These are phyloP conservation scores for Entelurus aequoreus DNA, from an alignment of 2,113 vertebrate species.

Conservation along the genomic window DNA sequence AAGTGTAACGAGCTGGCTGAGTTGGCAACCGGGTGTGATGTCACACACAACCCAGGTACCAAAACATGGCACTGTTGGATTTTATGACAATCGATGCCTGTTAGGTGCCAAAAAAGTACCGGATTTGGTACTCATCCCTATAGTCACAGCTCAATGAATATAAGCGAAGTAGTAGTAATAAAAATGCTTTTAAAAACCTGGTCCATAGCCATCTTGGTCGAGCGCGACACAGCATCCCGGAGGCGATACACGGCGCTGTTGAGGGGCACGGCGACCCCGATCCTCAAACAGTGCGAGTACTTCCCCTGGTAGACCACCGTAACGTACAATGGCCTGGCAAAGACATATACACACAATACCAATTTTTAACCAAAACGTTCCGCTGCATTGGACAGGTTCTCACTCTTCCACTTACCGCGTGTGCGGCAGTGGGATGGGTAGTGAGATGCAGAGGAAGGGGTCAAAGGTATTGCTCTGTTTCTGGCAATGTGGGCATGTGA, in stretches of 20 bases:
- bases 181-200: conserved; percentile 75
- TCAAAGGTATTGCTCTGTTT: conserved; percentile 99
- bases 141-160: no score
- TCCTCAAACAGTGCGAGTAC: conserved; percentile 95
- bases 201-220: conserved; percentile 94
- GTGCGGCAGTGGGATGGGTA: conserved; percentile 93
- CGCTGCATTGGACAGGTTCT: no score
- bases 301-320: conserved; percentile 96
- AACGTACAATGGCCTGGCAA: conserved; percentile 85
- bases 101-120: no score
- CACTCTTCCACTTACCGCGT: conserved; percentile 78
- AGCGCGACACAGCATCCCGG: conserved; percentile 86
- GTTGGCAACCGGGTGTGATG: no score
- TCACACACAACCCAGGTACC: no score
- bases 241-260: conserved; percentile 87
- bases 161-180: conserved; percentile 25
- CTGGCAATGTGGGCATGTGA: conserved; percentile 97
- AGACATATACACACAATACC: background rate
- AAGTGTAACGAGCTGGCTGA: no score
- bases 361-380: no score
- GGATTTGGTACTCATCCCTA: no score
- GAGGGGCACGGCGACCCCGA: conserved; percentile 90
- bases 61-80: no score
- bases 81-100: no score
- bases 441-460: conserved; percentile 94